Base-by-base conservation (phyloP, 2,113 vertebrate genomes). In the Pogona vitticeps region DNA sequence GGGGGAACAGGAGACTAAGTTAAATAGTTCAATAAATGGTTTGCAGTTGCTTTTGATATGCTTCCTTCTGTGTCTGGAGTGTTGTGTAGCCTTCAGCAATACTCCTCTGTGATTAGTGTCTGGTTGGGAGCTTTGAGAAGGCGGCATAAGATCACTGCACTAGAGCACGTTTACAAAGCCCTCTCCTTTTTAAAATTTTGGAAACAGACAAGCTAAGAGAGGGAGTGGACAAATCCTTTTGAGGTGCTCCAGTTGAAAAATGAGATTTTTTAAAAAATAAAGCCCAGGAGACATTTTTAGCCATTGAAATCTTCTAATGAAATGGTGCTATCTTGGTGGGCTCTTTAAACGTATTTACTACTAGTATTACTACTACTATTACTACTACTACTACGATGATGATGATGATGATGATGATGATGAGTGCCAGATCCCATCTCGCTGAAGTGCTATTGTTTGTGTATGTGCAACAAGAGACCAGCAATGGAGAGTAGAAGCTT, bases 241-340 rank as follows among this genome's bases (percentile, higher is more conserved):
- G 91, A 95, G 75, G 94, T 96, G 95, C 96, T 96, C 95, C 95
- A 83, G 92, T 90, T 92, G 46, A 10, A 52, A 52, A 52, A 52
- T 6, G 46, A 52, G 46, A 52, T 52, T 52, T 52, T 52, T 10
- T 52, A 52, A 52, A 6, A 20, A 18, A 20, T 6, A 65, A 65
- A 65, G 61, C 14, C 61, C 61, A 65, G 61, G 61, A 65, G 20
- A 65, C 18, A 93, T 94, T 92, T 93, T 92, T 94, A 96, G 94
- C 93, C 95, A 94, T 61, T 79, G 5, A 92, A 96, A 95, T 92
- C 85, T 95, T 95, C 89, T 95, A 92, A 94, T 95, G 90, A 88
- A 95, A 95, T 93, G 96, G 96, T 97, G 96, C 96, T 97, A 97
- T 79, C 96, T 95, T 96, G 95, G 80, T 73, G 68, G 33, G 33